phyloP scores from a whole-genome alignment of 2,113 vertebrate species.

The Typhlomys cinereus region DNA sequence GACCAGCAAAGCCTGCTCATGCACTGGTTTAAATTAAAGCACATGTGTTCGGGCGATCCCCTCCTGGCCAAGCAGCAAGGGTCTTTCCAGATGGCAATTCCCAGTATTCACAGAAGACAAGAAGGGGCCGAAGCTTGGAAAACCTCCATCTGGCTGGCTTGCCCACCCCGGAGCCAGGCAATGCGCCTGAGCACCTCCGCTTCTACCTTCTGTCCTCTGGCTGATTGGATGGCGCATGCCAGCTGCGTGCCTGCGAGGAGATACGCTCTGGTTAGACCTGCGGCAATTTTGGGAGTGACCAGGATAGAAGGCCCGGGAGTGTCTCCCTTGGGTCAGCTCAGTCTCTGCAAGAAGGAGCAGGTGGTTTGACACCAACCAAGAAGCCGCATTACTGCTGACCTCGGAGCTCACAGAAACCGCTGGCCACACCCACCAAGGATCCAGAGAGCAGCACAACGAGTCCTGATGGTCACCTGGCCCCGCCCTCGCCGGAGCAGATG shows the following conservation, averaged over 20 bases:
- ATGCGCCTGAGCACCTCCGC: neutral
- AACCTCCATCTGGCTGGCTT: neutral
- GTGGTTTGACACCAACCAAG: too few relatives aligned
- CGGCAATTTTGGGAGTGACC: fast-evolving
- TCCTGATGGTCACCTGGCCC: neutral
- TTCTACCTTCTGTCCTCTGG: neutral
- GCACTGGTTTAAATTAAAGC: neutral
- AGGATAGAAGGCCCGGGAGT: fast-evolving
- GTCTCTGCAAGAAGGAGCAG: neutral
- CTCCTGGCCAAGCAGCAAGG: neutral
- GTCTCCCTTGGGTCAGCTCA: fast-evolving
- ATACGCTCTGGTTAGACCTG: neutral
- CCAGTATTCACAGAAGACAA: neutral
- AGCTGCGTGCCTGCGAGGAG: neutral
- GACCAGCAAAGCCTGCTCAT: neutral
- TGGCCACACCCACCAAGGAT: neutral
- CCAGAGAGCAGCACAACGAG: neutral
- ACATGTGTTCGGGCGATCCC: neutral
- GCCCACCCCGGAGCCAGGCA: neutral
- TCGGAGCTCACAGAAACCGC: neutral
- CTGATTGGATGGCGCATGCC: neutral
- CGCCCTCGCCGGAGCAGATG: fast-evolving
- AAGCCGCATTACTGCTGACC: neutral
- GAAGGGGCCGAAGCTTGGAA: neutral
- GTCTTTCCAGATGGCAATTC: neutral